Evolutionary conservation across 2,888 invertebrate genomes (phyloP), one percentile per base, ranked within the genome.

Genomic region (Empis livida): DNA sequence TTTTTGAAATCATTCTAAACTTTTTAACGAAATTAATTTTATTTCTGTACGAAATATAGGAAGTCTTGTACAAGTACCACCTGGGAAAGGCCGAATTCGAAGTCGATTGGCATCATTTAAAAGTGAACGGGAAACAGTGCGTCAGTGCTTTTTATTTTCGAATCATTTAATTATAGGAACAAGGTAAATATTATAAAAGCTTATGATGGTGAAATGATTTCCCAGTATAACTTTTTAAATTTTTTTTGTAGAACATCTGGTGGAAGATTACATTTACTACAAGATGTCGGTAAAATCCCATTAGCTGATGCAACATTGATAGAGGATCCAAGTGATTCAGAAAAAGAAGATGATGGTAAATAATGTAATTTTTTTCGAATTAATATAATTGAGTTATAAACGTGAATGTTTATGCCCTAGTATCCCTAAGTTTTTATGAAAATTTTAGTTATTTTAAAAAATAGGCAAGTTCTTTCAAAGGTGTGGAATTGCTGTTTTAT

Each of bases 111-210:
- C 73, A 15, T 76, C 78, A 43, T 79, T 81, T 57, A 78, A 78
- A 58, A 72, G 72, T 46, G 83, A 84, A 57, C 82, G 81, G 57
- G 84, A 84, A 61, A 73, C 75, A 9, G 69, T 82, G 3, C 75
- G 92, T 0, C 91, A 91, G 64, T 90, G 91, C 54, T 93, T 89
- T 63, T 76, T 93, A 16, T 93, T 93, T 71, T 90, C 91, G 52
- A 91, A 91, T 73, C 89, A 91, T 65, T 74, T 92, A 55, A 80
- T 93, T 53, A 73, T 92, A 43, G 86, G 90, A 2, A 91, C 87
- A 3, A 75, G 84, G 70, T 77, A 75, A 58, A 41, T 42, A 49
- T 16, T 31, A 10, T 14, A 11, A 16, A 15, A 35, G 35, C 17
- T 42, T 17, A 13, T 35, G 16, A n/a, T 20, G 39, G 14, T 46